These are phyloP conservation scores for Dicyrtoma fusca DNA, from an alignment of 2,888 invertebrate species.

Conservation along the genomic window DNA sequence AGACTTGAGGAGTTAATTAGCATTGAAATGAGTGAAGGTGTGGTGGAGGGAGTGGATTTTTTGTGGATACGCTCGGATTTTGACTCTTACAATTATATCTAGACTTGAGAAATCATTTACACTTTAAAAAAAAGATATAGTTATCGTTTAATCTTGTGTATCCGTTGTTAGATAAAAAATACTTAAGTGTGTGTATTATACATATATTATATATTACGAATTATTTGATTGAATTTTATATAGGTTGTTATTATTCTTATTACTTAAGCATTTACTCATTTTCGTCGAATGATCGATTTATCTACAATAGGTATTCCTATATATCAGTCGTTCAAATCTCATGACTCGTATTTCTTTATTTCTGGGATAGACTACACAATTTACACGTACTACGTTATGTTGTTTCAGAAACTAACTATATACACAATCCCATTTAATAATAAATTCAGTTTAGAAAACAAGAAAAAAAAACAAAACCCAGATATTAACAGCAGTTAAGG, in stretches of 20 bases:
- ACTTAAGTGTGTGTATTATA: slow-evolving; percentile 18
- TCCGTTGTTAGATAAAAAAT: slow-evolving; percentile 3
- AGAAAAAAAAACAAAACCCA: background rate
- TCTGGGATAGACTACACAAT: slow-evolving; percentile 26
- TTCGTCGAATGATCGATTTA: no score
- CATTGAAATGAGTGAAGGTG: no score
- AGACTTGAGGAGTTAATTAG: no score
- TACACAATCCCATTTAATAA: background rate
- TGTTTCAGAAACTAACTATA: no score
- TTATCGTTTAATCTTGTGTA: background rate
- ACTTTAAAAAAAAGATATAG: no score
- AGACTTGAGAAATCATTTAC: no score
- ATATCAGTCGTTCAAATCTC: no score
- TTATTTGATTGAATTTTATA: slow-evolving; percentile 15
- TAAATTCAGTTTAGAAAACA: slow-evolving; percentile 18
- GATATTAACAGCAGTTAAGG: background rate
- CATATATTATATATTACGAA: slow-evolving; percentile 11
- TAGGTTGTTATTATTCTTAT: slow-evolving; percentile 12
- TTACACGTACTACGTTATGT: slow-evolving; percentile 1
- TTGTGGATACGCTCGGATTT: no score
- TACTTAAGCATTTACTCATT: no score
- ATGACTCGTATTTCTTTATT: slow-evolving; percentile 16
- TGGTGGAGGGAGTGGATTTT: no score
- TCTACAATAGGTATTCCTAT: background rate
- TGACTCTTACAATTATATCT: no score